These are phyloP conservation scores for Macquaria australasica DNA, from an alignment of 2,113 vertebrate genomes.

Conservation along the genomic window DNA sequence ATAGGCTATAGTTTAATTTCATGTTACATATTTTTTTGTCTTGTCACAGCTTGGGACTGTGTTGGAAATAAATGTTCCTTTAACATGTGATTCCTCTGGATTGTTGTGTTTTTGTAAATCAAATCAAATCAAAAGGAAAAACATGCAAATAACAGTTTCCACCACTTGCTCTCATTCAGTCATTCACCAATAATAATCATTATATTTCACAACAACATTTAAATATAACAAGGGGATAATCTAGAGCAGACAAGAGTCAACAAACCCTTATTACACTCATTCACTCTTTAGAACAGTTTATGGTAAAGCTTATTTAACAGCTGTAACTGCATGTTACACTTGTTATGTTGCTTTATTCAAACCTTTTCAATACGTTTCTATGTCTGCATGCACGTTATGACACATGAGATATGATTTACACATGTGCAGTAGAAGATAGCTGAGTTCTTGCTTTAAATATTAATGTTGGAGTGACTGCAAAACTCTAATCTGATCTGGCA, in stretches of 20 bases:
- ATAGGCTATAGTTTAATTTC: background rate
- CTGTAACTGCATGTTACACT: background rate
- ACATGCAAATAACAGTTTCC: background rate
- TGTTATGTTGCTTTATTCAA: background rate
- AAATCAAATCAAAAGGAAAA: background rate
- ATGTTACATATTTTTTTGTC: background rate
- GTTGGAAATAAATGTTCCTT: background rate
- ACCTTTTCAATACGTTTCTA: background rate
- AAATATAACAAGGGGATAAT: background rate
- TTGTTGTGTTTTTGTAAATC: background rate
- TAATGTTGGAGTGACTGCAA: background rate
- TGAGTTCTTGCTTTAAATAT: background rate
- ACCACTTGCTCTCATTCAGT: background rate
- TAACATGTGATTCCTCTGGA: background rate
- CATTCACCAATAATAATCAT: background rate
- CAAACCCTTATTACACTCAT: background rate
- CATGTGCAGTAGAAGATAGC: background rate
- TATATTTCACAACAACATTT: background rate
- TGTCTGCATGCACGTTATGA: background rate
- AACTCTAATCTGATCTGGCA: background rate
- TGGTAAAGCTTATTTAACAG: background rate
- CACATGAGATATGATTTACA: background rate
- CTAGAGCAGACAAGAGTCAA: background rate
- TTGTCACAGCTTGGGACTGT: background rate
- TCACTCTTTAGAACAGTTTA: background rate